A percentile compares a stretch with the other conserved stretches of the same genome.
Evolutionary conservation across 2,888 invertebrate species (phyloP).

Genomic region (Idaea biselata): DNA sequence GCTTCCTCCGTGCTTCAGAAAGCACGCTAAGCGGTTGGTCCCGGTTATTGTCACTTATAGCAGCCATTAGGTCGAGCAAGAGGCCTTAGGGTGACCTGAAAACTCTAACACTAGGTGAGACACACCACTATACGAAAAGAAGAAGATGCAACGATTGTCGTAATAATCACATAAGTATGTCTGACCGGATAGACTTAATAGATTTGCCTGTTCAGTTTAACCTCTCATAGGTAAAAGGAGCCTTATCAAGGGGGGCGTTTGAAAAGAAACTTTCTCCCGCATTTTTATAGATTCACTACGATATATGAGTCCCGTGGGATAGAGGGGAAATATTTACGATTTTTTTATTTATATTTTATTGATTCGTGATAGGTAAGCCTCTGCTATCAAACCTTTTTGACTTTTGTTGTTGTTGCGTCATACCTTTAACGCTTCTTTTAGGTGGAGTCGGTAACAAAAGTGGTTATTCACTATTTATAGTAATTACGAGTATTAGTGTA

Average conservation of each 20-base stretch:
- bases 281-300: constrained; percentile 35
- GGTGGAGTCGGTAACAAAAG: neutral
- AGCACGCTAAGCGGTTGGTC: too few relatives aligned
- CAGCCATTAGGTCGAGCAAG: too few relatives aligned
- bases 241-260: constrained; percentile 23
- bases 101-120: too few relatives aligned
- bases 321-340: constrained; percentile 29
- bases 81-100: too few relatives aligned
- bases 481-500: too few relatives aligned
- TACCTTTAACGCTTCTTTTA: neutral
- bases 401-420: constrained; percentile 7
- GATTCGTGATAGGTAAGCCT: constrained; percentile 22
- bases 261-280: constrained; percentile 41
- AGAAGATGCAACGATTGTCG: too few relatives aligned
- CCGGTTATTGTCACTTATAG: too few relatives aligned
- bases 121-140: too few relatives aligned
- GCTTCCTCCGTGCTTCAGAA: too few relatives aligned
- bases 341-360: constrained; percentile 35
- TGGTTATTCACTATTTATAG: too few relatives aligned
- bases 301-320: constrained; percentile 37
- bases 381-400: constrained; percentile 12
- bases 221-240: neutral
- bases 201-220: neutral
- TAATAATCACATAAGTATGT: too few relatives aligned
- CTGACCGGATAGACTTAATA: neutral